phyloP scores from a whole-genome alignment of 2,113 vertebrate species.

The Cochlearius cochlearius region DNA sequence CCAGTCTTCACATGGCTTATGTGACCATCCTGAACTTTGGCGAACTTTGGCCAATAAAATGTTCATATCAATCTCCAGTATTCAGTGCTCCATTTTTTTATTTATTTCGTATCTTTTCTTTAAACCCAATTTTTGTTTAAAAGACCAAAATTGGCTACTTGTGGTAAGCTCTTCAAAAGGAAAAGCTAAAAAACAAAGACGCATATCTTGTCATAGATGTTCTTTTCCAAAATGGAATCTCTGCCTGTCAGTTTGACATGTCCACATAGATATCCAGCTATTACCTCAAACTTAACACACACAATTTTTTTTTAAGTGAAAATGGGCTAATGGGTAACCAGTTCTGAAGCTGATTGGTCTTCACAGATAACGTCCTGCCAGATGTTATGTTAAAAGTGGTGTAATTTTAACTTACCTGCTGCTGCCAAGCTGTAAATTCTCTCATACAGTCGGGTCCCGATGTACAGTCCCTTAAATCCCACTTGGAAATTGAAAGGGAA shows the following conservation, averaged over 20 bases:
- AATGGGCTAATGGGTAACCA: neutral
- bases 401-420: neutral
- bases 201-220: neutral
- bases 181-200: neutral
- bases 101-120: neutral
- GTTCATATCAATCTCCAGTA: neutral
- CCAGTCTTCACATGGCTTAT: neutral
- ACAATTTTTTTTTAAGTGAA: neutral
- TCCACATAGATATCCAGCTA: neutral
- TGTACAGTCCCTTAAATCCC: neutral
- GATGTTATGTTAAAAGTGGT: neutral
- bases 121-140: neutral
- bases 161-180: neutral
- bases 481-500: neutral
- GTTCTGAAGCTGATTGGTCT: neutral
- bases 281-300: neutral
- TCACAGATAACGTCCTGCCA: neutral
- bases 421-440: neutral
- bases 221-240: neutral
- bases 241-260: neutral
- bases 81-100: neutral
- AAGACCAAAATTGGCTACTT: neutral
- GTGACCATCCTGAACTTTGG: neutral
- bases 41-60: neutral
- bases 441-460: neutral